Evolutionary conservation across 2,888 invertebrate genomes (phyloP).

Genomic region (Reticulitermes lucifugus): DNA sequence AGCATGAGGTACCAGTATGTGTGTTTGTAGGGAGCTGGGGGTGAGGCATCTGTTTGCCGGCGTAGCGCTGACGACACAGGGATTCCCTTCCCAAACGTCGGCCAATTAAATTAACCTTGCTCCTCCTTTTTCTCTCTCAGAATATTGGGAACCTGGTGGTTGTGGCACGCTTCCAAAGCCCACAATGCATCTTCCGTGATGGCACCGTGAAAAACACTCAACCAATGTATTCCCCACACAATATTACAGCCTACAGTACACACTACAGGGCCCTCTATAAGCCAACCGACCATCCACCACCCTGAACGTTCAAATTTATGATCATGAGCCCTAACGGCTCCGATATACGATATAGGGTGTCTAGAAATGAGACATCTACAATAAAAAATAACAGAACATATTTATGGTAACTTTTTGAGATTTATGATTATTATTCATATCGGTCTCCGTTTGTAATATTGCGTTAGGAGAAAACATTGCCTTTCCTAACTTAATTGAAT

Average conservation of each 20-base stretch:
- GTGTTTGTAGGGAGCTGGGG: no score
- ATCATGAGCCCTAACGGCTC: neutral
- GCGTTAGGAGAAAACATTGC: no score
- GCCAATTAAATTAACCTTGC: constrained; percentile 47
- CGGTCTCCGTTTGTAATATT: neutral
- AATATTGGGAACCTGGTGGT: neutral
- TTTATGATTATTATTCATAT: neutral
- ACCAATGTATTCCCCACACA: constrained; percentile 2
- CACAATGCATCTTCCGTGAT: constrained; percentile 35
- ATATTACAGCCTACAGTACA: neutral
- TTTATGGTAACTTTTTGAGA: neutral
- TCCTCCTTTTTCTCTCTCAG: constrained; percentile 17
- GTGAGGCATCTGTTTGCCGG: neutral
- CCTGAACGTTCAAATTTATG: neutral
- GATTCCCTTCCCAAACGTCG: constrained; percentile 38
- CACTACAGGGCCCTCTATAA: neutral
- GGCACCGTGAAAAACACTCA: neutral
- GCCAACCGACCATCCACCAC: neutral
- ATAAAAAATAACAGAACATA: neutral
- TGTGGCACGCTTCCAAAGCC: constrained; percentile 43
- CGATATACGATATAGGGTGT: neutral
- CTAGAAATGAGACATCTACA: neutral
- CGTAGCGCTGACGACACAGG: constrained; percentile 36
- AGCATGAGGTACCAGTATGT: no score
- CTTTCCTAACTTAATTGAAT: no score